Percentiles rank a stretch among this genome's conserved stretches.
These are phyloP conservation scores for Malurus melanocephalus DNA, from an alignment of 2,113 vertebrate genomes.

Conservation along the genomic window DNA sequence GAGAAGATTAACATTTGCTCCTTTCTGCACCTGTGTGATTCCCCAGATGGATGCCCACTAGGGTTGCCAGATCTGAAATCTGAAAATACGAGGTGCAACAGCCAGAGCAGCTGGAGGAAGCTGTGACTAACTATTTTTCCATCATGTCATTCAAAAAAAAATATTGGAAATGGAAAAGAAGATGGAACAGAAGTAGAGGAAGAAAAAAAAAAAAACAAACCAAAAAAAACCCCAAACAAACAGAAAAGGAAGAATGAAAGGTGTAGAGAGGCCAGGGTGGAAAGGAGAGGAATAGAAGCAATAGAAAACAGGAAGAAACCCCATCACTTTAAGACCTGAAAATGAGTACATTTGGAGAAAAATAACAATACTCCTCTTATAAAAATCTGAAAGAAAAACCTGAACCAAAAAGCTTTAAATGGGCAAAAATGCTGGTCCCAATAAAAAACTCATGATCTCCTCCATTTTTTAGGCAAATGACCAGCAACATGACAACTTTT, in stretches of 20 bases:
- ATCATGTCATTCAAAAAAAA: not conserved
- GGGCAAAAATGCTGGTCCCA: not conserved
- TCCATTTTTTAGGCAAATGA: slow-evolving; percentile 3
- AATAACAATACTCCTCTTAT: not conserved
- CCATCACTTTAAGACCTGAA: not conserved
- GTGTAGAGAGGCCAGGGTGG: not conserved
- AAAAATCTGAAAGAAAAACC: not conserved
- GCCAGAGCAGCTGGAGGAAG: not conserved
- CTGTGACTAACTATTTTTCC: not conserved
- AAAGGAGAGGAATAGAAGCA: not conserved
- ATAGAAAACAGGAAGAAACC: not conserved
- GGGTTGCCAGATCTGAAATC: slow-evolving; percentile 4
- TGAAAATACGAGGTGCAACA: not conserved
- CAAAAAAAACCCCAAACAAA: no score
- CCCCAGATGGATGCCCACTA: not conserved
- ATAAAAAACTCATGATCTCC: not conserved
- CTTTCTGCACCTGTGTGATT: slow-evolving; percentile 27
- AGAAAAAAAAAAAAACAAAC: not conserved
- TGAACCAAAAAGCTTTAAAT: not conserved
- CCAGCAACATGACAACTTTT: not conserved
- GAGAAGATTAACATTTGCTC: not conserved
- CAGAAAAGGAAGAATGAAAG: not conserved
- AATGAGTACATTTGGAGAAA: not conserved
- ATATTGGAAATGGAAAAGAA: not conserved
- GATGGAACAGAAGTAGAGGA: not conserved